A percentile compares a stretch with the other conserved stretches of the same genome.
These are phyloP conservation scores for Buphagus erythrorhynchus DNA, from an alignment of 2,797 vertebrate genomes.

Conservation along the genomic window DNA sequence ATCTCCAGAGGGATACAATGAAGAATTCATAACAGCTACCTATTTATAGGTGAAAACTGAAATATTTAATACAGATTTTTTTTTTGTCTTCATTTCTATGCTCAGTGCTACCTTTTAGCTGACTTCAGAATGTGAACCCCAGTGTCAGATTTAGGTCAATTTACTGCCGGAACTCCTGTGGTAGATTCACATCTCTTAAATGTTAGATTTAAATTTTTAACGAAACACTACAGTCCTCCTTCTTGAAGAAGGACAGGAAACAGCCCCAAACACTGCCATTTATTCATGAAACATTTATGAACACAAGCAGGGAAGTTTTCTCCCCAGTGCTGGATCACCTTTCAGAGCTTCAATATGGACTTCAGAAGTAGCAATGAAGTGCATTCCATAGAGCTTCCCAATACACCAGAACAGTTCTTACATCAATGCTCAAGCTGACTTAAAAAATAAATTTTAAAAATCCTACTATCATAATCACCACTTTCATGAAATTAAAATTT, in stretches of 20 bases:
- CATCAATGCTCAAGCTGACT: background rate
- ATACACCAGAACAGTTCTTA: background rate
- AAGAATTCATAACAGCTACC: conserved; percentile 36
- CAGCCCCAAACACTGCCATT: background rate
- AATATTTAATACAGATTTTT: background rate
- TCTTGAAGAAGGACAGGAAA: background rate
- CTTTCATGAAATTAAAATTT: background rate
- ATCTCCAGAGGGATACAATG: conserved; percentile 6
- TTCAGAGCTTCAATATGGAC: background rate
- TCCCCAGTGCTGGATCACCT: background rate
- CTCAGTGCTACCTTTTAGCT: background rate
- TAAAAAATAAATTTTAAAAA: background rate
- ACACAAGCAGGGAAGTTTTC: background rate
- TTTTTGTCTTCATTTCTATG: background rate
- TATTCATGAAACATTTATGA: background rate
- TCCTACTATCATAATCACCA: background rate
- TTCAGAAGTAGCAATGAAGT: background rate
- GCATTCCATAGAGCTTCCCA: background rate
- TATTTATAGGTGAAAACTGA: conserved; percentile 52
- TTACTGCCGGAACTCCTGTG: background rate
- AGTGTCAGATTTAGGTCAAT: background rate
- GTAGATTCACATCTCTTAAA: background rate
- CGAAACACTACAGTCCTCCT: background rate
- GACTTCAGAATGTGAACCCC: background rate
- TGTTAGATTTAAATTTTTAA: background rate